Percentiles rank a stretch among this genome's conserved stretches.
phyloP scores from a whole-genome alignment of 2,113 vertebrate genomes.

The Cyanoliseus patagonus region DNA sequence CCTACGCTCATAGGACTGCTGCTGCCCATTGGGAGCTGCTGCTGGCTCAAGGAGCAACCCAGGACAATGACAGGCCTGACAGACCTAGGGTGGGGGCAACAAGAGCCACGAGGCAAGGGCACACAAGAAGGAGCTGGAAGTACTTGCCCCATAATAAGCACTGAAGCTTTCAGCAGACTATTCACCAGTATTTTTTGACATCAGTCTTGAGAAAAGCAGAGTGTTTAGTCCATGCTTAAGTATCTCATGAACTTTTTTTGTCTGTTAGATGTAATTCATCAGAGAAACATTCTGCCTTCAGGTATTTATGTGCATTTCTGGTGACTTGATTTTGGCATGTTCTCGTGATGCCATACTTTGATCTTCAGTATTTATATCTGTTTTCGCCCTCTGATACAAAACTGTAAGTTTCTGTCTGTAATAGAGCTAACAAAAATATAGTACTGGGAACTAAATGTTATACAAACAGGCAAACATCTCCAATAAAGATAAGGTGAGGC shows the following conservation, averaged over 20 bases:
- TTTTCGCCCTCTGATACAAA: background rate
- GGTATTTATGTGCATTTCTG: background rate
- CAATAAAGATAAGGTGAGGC: background rate
- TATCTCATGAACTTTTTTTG: background rate
- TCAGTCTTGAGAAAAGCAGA: background rate
- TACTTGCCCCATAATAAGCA: fast-evolving
- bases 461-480: background rate
- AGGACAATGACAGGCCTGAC: background rate
- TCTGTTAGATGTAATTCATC: background rate
- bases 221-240: background rate
- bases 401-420: background rate
- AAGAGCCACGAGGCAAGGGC: fast-evolving
- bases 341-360: background rate
- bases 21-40: fast-evolving
- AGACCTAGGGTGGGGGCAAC: fast-evolving
- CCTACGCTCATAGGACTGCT: background rate
- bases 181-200: background rate
- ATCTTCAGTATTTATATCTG: background rate
- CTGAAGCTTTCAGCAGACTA: background rate
- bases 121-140: background rate
- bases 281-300: background rate
- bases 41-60: fast-evolving
- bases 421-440: background rate
- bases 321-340: background rate
- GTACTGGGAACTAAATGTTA: background rate